A percentile compares a stretch with the other conserved stretches of the same genome.
These are phyloP conservation scores for Lacerta viridis DNA, from an alignment of 2,797 vertebrate species.

Conservation along the genomic window DNA sequence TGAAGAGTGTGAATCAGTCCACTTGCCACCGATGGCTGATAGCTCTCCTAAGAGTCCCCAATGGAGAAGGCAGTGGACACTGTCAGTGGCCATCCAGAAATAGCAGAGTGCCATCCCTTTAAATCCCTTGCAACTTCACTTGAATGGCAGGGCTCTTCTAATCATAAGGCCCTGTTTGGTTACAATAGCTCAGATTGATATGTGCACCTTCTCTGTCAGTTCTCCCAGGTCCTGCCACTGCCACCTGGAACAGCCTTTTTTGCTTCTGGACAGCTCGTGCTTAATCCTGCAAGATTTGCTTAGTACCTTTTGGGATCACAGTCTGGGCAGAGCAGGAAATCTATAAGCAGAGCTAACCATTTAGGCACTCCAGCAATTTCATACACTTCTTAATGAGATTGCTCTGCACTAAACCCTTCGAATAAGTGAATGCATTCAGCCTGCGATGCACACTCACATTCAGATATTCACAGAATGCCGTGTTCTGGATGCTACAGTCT, in stretches of 20 bases:
- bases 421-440: constrained; percentile 54
- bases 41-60: background rate
- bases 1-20: background rate
- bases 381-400: constrained; percentile 42
- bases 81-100: background rate
- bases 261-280: too few relatives aligned
- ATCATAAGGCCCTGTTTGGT: background rate
- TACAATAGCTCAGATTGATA: background rate
- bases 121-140: background rate
- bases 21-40: background rate
- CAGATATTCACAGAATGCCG: constrained; percentile 39
- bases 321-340: background rate
- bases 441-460: constrained; percentile 56
- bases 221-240: background rate
- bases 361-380: constrained; percentile 46
- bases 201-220: background rate
- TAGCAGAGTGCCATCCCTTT: background rate
- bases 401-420: constrained; percentile 43
- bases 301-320: background rate
- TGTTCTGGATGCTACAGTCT: constrained; percentile 6
- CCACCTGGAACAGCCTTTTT: background rate
- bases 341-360: constrained; percentile 47
- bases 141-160: background rate
- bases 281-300: background rate
- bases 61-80: background rate